Evolutionary conservation across 2,797 vertebrate species (phyloP).

Genomic region (Parambassis ranga): DNA sequence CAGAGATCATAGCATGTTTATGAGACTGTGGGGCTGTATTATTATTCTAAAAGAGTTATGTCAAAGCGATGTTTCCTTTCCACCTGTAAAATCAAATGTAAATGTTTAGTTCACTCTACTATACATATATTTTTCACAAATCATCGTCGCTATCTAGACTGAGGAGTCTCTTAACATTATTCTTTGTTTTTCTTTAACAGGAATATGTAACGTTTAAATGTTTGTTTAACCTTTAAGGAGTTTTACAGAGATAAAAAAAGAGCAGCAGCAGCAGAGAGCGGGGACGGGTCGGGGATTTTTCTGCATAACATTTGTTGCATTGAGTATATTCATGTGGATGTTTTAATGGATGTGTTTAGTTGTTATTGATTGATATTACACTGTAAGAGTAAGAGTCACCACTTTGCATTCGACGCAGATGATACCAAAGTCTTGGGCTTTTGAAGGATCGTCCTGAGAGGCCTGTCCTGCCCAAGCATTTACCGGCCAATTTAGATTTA

Average conservation of each 20-base stretch:
- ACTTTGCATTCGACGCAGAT: slow-evolving; percentile 71
- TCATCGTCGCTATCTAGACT: slow-evolving; percentile 68
- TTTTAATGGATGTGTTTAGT: slow-evolving; percentile 82
- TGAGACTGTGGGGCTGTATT: slow-evolving; percentile 73
- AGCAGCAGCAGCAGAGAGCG: background rate
- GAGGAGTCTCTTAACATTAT: slow-evolving; percentile 69
- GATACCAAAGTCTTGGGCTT: slow-evolving; percentile 77
- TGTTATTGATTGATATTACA: slow-evolving; percentile 81
- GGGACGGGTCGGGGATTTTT: slow-evolving; percentile 18
- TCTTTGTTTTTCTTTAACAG: slow-evolving; percentile 73
- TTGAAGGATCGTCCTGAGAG: slow-evolving; percentile 41
- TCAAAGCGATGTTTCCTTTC: slow-evolving; percentile 69
- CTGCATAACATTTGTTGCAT: slow-evolving; percentile 79
- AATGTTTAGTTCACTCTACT: slow-evolving; percentile 78
- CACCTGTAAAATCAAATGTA: slow-evolving; percentile 79
- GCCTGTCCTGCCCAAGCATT: slow-evolving; percentile 71
- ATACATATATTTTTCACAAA: slow-evolving; percentile 77
- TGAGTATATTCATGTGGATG: slow-evolving; percentile 81
- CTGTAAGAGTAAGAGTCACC: slow-evolving; percentile 75
- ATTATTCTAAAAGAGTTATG: slow-evolving; percentile 73
- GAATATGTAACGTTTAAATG: slow-evolving; percentile 78
- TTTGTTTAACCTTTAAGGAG: slow-evolving; percentile 77
- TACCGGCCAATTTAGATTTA: slow-evolving; percentile 75
- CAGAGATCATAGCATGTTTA: slow-evolving; percentile 65
- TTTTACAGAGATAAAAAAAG: slow-evolving; percentile 64